Evolutionary conservation across 2,797 vertebrate species (phyloP), one percentile per base, ranked within the genome.

Genomic region (Lutjanus argentimaculatus): DNA sequence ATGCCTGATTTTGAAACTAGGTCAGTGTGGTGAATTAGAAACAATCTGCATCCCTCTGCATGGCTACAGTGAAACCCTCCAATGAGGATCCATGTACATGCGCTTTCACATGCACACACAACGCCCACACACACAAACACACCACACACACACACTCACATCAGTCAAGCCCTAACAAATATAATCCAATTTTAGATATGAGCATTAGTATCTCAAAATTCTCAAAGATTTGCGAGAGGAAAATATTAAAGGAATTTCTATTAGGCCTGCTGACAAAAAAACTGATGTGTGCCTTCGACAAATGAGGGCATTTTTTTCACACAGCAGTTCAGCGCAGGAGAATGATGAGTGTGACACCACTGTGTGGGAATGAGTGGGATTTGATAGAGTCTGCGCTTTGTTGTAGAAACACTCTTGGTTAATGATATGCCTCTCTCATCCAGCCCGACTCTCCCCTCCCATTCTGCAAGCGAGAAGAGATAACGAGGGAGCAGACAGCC

Each of bases 371-470:
- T 74, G 86, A 88, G 79, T 91, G 89, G 84, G 85, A 89, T 91
- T 87, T 89, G 86, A 91, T 89, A 79, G 90, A 89, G 90, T 87
- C 85, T 85, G 80, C 25, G 73, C 87, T 92, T 93, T 94, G 92
- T 90, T 92, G 89, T 85, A 85, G 91, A 91, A 91, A 90, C 90
- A 88, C 90, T 90, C 89, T 88, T 53, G 78, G 90, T 91, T 92
- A 93, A 92, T 92, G 91, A 93, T 88, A 92, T 88, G 81, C 85
- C 84, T 90, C 91, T 92, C 85, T 92, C 87, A 92, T 90, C 85
- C 85, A 79, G 76, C 59, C 77, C 10, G 66, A 67, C 80, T 81
- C 84, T 67, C 75, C 73, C 79, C 78, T 85, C 84, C 88, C 78
- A 63, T 76, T 67, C 82, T 82, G 77, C 36, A 46, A 84, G 89